Evolutionary conservation across 2,888 invertebrate genomes (phyloP).

Genomic region (Diplazon laetatorius): DNA sequence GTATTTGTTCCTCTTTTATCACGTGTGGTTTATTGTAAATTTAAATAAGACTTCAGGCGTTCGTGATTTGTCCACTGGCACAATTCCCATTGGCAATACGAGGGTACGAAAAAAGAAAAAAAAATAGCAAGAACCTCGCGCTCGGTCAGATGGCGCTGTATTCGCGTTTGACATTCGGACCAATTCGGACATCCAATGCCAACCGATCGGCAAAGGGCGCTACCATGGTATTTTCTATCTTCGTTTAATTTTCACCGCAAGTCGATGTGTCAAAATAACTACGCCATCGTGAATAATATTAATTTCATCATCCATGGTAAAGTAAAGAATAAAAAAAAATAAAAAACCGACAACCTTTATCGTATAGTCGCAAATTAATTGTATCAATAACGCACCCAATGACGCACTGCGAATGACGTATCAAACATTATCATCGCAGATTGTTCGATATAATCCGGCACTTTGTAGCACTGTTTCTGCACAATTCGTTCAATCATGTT

Average conservation of each 20-base stretch:
- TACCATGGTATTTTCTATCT: constrained; percentile 22
- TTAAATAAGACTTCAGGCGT: too few species aligned
- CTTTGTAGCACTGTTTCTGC: background rate
- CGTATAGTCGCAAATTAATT: background rate
- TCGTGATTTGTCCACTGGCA: too few species aligned
- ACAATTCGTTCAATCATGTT: background rate
- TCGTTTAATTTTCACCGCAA: constrained; percentile 35
- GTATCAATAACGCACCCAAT: background rate
- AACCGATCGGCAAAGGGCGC: constrained; percentile 2
- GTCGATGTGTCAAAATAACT: constrained; percentile 54
- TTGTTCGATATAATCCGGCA: background rate
- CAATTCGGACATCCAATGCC: background rate
- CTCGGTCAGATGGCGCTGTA: background rate
- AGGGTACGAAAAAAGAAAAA: too few species aligned
- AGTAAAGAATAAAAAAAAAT: constrained; percentile 5
- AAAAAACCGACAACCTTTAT: background rate
- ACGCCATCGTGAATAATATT: constrained; percentile 31
- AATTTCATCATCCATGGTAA: constrained; percentile 52
- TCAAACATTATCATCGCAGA: background rate
- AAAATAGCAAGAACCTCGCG: too few species aligned
- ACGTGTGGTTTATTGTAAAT: too few species aligned
- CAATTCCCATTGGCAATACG: too few species aligned
- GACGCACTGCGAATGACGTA: background rate
- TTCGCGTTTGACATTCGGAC: background rate
- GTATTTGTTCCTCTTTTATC: too few species aligned